Percentiles rank a stretch among this genome's conserved stretches.
Conservation (phyloP, 2,888 invertebrate species). For the Drosophila melanosoma region DNA sequence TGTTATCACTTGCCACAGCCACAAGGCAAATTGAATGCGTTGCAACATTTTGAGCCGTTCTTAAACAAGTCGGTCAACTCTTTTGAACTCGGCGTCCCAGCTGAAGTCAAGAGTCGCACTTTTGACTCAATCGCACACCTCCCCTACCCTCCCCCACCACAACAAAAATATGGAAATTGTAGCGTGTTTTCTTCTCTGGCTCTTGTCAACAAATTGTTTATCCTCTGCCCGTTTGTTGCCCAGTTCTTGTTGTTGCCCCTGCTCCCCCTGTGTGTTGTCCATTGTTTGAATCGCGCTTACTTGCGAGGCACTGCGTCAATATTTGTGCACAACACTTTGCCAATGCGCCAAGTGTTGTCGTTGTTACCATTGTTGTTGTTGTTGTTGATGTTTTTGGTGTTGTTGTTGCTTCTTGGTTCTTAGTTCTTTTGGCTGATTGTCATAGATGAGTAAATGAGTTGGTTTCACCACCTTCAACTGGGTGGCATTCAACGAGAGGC, state of each 20-base stretch:
- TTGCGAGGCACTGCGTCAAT: conserved; percentile 80
- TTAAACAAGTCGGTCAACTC: conserved; percentile 56
- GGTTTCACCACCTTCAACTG: conserved; percentile 37
- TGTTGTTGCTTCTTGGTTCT: conserved; percentile 12
- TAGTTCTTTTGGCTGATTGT: conserved; percentile 7
- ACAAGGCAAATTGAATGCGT: conserved; percentile 29
- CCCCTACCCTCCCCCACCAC: background rate
- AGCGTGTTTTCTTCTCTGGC: conserved; percentile 27
- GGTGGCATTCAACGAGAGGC: conserved; percentile 47
- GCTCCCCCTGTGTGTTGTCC: conserved; percentile 56
- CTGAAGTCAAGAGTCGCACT: conserved; percentile 56
- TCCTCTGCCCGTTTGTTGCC: conserved; percentile 41
- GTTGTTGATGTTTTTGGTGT: background rate
- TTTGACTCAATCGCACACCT: conserved; percentile 50
- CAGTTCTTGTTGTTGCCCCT: conserved; percentile 35
- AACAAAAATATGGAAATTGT: conserved; percentile 55
- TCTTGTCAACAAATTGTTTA: conserved; percentile 55
- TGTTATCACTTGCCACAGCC: conserved; percentile 70
- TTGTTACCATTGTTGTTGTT: conserved; percentile 14
- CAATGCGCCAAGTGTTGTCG: conserved; percentile 76
- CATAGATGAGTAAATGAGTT: conserved; percentile 16
- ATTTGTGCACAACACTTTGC: conserved; percentile 79
- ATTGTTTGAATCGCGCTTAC: conserved; percentile 82
- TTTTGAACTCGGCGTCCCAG: conserved; percentile 21
- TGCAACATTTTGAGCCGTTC: conserved; percentile 61